Evolutionary conservation across 2,888 invertebrate species (phyloP), one percentile per base, ranked within the genome.

Genomic region (Oscheius sp.): DNA sequence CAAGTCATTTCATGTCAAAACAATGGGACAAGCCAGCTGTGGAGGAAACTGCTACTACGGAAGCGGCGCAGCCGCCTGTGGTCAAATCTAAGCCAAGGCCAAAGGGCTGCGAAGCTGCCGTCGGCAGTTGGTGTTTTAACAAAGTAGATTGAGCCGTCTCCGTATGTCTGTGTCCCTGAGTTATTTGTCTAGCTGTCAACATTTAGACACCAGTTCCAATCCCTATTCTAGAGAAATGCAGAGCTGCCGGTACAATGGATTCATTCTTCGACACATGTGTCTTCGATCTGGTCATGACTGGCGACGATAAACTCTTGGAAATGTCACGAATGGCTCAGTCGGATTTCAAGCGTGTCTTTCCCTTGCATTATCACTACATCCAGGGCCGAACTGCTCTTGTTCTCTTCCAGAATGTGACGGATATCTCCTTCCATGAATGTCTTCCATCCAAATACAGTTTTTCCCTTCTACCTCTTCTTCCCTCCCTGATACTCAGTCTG

Each of bases 181-280:
- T 21, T 21, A 21, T 21, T 21, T 21, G 21, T 21, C 21, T 21
- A 21, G 21, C 21, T 21, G 21, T 21, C 21, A 21, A 21, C 21
- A 21, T 21, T 42, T 42, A 42, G 7, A 42, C 7, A 42, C 3
- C 42, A 42, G 42, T 21, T 21, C 21, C 21, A 21, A 21, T 42
- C 42, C 42, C 3, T 42, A 13, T 74, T 79, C 82, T 87, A 76
- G 85, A 87, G 7, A 81, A 88, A 55, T 92, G 91, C 79, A 86
- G 88, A 11, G 82, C 88, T 29, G 88, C 89, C 33, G 89, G 90
- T 75, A 85, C 91, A 47, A 90, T 90, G 47, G 92, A 91, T 83
- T 90, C 91, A 82, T 92, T 91, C 87, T 90, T 92, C 79, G 92
- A 92, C 87, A 91, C 92, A 79, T 92, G 92, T 87, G 91, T 92